Evolutionary conservation across 2,888 invertebrate species (phyloP).

Genomic region (Drosophila anceps): DNA sequence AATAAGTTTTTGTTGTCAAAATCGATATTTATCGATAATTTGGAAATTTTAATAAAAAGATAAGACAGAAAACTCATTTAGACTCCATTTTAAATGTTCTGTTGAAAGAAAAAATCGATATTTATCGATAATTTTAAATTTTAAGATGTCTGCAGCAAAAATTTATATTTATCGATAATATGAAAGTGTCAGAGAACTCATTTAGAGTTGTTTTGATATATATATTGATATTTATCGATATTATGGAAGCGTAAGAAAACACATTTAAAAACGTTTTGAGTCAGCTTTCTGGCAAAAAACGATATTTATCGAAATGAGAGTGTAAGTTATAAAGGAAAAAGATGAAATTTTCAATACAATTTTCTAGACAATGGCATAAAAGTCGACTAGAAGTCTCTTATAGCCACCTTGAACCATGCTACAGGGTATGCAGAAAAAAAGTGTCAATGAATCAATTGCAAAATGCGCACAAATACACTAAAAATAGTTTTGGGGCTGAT

Average conservation of each 20-base stretch:
- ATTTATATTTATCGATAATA: not conserved
- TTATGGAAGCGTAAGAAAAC: no score
- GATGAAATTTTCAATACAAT: not conserved
- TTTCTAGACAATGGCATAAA: no score
- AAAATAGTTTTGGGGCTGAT: conserved; percentile 23
- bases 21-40: not conserved
- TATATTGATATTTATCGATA: no score
- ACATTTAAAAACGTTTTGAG: no score
- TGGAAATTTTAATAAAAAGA: not conserved
- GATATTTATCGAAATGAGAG: not conserved
- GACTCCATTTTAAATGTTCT: not conserved
- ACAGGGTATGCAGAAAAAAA: conserved; percentile 22
- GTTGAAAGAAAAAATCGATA: not conserved
- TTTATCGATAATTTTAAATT: not conserved
- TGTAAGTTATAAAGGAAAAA: not conserved
- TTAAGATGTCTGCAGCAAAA: no score
- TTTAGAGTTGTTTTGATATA: no score
- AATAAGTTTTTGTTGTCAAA: not conserved
- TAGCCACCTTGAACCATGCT: not conserved
- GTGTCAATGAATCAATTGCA: conserved; percentile 64
- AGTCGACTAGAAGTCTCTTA: not conserved
- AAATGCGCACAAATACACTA: conserved; percentile 31
- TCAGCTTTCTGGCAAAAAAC: no score
- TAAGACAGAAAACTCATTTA: not conserved
- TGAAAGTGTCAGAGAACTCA: no score